These are phyloP conservation scores for Leucoptera coffeella DNA, from an alignment of 2,888 invertebrate species.

Conservation along the genomic window DNA sequence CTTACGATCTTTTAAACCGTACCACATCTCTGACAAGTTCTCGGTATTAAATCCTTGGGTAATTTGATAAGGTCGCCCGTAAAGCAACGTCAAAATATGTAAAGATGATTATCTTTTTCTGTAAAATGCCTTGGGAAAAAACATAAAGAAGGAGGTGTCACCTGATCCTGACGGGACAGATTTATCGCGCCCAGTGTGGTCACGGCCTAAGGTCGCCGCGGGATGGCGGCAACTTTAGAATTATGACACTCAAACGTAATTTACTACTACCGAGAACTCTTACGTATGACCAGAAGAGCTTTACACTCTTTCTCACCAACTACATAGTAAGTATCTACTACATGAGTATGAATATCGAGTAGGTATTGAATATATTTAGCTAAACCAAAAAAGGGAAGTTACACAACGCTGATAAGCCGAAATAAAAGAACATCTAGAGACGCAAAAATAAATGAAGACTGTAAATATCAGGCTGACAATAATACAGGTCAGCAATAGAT, in stretches of 20 bases:
- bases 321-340: no score
- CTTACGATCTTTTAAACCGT: conserved; percentile 2
- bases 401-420: no score
- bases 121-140: conserved; percentile 56
- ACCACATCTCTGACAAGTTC: conserved; percentile 1
- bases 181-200: conserved; percentile 44
- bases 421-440: conserved; percentile 38
- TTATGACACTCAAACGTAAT: conserved; percentile 44
- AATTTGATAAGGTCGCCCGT: conserved; percentile 47
- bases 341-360: no score
- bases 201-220: conserved; percentile 39
- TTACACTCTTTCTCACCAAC: no score
- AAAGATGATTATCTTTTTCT: conserved; percentile 53
- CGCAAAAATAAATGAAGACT: conserved; percentile 44
- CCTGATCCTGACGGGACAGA: conserved; percentile 47
- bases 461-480: conserved; percentile 53
- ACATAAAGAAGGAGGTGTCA: conserved; percentile 56
- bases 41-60: conserved; percentile 21
- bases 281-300: no score
- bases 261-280: no score
- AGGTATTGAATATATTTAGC: no score
- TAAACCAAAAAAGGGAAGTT: no score
- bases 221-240: conserved; percentile 12
- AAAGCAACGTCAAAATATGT: conserved; percentile 54
- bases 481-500: conserved; percentile 55